Evolutionary conservation across 2,888 invertebrate genomes (phyloP).

Genomic region (Drosophila kokeensis): DNA sequence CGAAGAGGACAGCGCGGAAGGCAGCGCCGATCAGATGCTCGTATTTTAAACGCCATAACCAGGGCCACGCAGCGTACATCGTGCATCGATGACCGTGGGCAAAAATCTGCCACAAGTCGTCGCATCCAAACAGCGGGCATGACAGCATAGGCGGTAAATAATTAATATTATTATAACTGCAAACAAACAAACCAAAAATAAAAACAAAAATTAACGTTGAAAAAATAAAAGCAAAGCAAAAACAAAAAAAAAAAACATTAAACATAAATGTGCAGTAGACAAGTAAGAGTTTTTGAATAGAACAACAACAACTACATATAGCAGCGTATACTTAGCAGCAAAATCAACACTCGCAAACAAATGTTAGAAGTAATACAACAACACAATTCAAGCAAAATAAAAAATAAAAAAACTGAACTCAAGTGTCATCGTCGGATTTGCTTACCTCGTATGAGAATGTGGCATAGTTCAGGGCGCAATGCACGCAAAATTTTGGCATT

Average conservation of each 20-base stretch:
- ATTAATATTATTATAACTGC: conserved; percentile 67
- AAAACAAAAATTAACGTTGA: conserved; percentile 10
- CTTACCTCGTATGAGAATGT: conserved; percentile 34
- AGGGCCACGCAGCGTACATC: conserved; percentile 23
- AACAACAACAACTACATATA: conserved; percentile 65
- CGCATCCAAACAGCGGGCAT: conserved; percentile 65
- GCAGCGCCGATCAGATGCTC: conserved; percentile 91
- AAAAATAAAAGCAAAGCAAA: conserved; percentile 28
- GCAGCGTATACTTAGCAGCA: conserved; percentile 58
- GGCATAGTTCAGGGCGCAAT: conserved; percentile 65
- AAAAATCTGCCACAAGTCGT: conserved; percentile 22
- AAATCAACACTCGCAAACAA: conserved; percentile 56
- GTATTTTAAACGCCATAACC: conserved; percentile 87
- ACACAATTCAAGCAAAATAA: conserved; percentile 5
- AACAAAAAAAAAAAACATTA: conserved; percentile 42
- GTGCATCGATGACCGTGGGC: conserved; percentile 40
- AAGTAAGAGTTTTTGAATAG: conserved; percentile 78
- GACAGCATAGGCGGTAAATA: conserved; percentile 63
- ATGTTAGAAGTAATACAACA: conserved; percentile 35
- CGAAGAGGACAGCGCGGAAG: conserved; percentile 90
- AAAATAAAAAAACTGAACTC: conserved; percentile 26
- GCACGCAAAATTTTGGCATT: conserved; percentile 61
- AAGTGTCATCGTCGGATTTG: conserved; percentile 45
- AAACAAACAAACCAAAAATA: conserved; percentile 39
- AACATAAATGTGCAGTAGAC: conserved; percentile 76